These are phyloP conservation scores for Rhynchopsitta pachyrhyncha DNA, from an alignment of 2,113 vertebrate species.

Conservation along the genomic window DNA sequence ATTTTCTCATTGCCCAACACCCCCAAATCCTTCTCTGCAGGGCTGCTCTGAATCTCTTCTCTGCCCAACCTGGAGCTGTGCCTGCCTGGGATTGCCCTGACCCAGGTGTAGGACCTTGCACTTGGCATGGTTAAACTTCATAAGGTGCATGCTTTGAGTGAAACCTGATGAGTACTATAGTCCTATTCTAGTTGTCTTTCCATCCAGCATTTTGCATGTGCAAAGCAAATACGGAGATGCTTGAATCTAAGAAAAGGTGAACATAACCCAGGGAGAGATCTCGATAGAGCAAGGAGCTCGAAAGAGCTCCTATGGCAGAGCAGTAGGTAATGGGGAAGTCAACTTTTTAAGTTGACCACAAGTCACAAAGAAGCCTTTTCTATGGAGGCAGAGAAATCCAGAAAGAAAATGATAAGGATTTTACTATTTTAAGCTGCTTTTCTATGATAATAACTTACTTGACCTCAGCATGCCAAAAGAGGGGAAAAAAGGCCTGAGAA, in stretches of 20 bases:
- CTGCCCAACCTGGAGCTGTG: no score
- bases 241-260: neutral
- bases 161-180: neutral
- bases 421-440: neutral
- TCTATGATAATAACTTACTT: rapidly evolving
- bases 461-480: neutral
- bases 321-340: rapidly evolving
- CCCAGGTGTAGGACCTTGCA: no score
- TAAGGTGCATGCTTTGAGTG: neutral
- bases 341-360: neutral
- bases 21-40: no score
- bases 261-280: neutral
- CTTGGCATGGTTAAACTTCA: no score
- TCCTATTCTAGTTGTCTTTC: neutral
- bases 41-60: no score
- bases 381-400: neutral
- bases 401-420: neutral
- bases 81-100: no score
- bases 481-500: rapidly evolving
- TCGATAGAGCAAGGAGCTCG: neutral
- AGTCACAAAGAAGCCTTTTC: neutral
- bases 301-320: neutral
- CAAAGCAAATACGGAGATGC: neutral
- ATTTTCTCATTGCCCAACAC: no score
- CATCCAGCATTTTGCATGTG: neutral